Base-by-base conservation (phyloP, 2,888 invertebrate species). In the Lasioglossum zephyrum region DNA sequence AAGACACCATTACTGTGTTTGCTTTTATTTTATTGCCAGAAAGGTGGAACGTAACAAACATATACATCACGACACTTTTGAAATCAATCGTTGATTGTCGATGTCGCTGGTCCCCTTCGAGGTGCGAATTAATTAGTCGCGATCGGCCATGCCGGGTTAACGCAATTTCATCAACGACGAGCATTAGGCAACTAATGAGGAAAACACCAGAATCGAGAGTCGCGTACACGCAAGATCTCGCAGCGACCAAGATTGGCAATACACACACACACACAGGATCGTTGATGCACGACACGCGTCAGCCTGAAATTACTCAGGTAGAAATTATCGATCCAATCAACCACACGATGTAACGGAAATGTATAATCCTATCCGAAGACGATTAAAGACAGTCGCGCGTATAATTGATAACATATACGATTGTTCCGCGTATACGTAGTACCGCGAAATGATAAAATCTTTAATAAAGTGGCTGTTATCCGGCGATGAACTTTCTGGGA, bases 241-340 rank as follows among this genome's bases (percentile, higher is more conserved):
- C 26, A 18, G 41, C 47, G 41, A 49, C 36, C 36, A 53, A 70
- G 74, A 73, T 79, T 13, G 77, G 47, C 41, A 69, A 73, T 70
- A 57, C 16, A 66, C 49, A 63, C 63, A 60, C 57, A 26, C 22
- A 44, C 47, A 11, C 1, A 16, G 53, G 73, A n/a, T 72, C 77
- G 73, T 63, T 66, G 86, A 81, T 60, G 80, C 80, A 73, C 75
- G 47, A 66, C 36, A 72, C 70, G 79, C 70, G 77, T 76, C 79
- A 79, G 82, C 72, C 80, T 84, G 87, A 80, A 87, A 88, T 88
- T 90, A 82, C 80, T 77, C 72, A 78, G 85, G 83, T 82, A 88
- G 84, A 87, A 87, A 82, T 81, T 77, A 87, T 89, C 89, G 84
- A 82, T 90, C 82, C 90, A 90, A 90, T 90, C 90, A 89, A 84